phyloP scores from a whole-genome alignment of 2,888 invertebrate genomes.

The Thera britannica region DNA sequence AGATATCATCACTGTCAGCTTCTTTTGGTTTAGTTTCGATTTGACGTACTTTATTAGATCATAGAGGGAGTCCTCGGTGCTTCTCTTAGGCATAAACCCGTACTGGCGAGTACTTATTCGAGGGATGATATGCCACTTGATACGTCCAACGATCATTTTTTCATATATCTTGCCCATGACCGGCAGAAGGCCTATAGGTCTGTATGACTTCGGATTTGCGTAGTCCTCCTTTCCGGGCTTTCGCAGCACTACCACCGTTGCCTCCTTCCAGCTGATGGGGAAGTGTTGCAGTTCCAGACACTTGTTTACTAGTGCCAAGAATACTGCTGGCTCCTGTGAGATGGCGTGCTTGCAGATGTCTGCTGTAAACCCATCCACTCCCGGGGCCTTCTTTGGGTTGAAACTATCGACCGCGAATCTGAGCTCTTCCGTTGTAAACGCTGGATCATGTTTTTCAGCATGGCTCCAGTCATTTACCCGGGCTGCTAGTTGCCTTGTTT shows the following conservation, averaged over 20 bases:
- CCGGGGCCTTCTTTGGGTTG: constrained; percentile 42
- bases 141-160: constrained; percentile 4
- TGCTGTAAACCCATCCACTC: constrained; percentile 12
- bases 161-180: constrained; percentile 35
- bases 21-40: not conserved
- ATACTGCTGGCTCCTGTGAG: constrained; percentile 22
- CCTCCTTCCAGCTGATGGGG: constrained; percentile 27
- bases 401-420: constrained; percentile 13
- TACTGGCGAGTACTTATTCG: constrained; percentile 3
- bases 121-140: constrained; percentile 13
- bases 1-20: not conserved
- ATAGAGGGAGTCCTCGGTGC: constrained; percentile 25
- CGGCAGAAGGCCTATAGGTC: constrained; percentile 42
- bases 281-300: constrained; percentile 37
- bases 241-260: constrained; percentile 9
- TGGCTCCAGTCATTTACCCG: constrained; percentile 18
- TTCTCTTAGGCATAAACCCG: constrained; percentile 11
- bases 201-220: constrained; percentile 37
- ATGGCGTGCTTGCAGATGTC: constrained; percentile 35
- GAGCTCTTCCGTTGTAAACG: constrained; percentile 33
- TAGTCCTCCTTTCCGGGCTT: constrained; percentile 12
- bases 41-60: not conserved
- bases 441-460: constrained; percentile 28
- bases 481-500: not conserved
- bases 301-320: constrained; percentile 24